phyloP scores from a whole-genome alignment of 2,797 vertebrate genomes.

The Falco peregrinus region DNA sequence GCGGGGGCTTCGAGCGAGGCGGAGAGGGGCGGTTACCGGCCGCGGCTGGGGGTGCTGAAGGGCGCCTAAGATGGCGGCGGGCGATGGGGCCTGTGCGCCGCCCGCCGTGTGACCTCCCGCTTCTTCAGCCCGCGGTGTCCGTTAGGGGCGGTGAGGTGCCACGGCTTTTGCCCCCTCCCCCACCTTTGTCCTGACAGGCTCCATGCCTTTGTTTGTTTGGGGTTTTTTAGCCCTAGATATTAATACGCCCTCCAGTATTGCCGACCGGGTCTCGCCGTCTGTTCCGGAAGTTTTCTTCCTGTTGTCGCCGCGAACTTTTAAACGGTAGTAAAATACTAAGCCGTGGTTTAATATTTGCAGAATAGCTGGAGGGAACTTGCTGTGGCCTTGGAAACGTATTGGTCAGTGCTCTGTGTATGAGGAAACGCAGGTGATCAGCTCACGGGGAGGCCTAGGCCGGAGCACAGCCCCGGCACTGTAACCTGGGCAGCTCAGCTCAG shows the following conservation, averaged over 20 bases:
- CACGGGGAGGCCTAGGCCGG: background rate
- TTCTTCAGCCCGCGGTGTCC: fast-evolving
- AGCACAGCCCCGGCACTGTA: too few species aligned
- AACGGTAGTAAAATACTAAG: background rate
- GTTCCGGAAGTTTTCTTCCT: background rate
- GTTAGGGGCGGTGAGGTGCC: fast-evolving
- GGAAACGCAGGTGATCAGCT: background rate
- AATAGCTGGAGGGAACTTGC: background rate
- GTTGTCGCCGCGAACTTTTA: fast-evolving
- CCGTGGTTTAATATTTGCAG: background rate
- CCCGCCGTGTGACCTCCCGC: background rate
- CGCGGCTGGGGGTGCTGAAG: background rate
- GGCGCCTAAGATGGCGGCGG: constrained; percentile 11
- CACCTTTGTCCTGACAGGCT: fast-evolving
- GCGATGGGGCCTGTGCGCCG: fast-evolving
- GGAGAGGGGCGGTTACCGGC: fast-evolving
- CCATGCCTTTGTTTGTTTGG: background rate
- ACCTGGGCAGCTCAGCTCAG: too few species aligned
- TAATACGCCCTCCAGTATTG: fast-evolving
- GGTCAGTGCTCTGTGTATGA: background rate
- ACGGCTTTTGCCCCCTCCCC: fast-evolving
- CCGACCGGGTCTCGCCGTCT: fast-evolving
- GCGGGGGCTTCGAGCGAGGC: too few species aligned
- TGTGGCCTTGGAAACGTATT: background rate
- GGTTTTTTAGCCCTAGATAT: fast-evolving